Percentiles rank a stretch among this genome's conserved stretches.
These are phyloP conservation scores for Anguilla japonica DNA, from an alignment of 2,113 vertebrate species.

Conservation along the genomic window DNA sequence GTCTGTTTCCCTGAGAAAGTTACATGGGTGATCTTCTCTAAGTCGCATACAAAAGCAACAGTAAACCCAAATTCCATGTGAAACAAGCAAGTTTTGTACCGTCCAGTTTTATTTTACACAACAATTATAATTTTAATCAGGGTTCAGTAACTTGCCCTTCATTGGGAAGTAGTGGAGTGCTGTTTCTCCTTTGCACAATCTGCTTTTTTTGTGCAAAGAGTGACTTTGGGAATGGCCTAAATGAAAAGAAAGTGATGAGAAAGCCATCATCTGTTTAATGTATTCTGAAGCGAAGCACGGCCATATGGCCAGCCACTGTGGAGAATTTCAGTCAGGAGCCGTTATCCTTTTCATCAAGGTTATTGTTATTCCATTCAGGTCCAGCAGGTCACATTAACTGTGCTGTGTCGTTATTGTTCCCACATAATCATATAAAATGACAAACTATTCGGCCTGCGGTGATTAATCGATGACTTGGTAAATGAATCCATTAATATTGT, in stretches of 20 bases:
- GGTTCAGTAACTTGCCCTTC: not conserved
- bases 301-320: not conserved
- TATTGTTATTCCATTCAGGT: constrained; percentile 9
- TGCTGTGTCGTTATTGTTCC: not conserved
- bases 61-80: not conserved
- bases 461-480: not conserved
- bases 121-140: not conserved
- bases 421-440: constrained; percentile 2
- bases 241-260: constrained; percentile 14
- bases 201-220: not conserved
- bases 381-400: not conserved
- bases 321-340: not conserved
- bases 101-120: not conserved
- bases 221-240: constrained; percentile 5
- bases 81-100: not conserved
- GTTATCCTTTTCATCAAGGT: constrained; percentile 9
- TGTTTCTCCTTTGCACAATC: not conserved
- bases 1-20: not conserved
- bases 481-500: not conserved
- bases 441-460: not conserved
- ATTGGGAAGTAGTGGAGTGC: not conserved
- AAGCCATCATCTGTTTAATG: constrained; percentile 7
- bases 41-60: not conserved
- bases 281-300: constrained; percentile 1
- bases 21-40: not conserved